Evolutionary conservation across 2,888 invertebrate species (phyloP).

Genomic region (Parapristionchus giblindavisi): DNA sequence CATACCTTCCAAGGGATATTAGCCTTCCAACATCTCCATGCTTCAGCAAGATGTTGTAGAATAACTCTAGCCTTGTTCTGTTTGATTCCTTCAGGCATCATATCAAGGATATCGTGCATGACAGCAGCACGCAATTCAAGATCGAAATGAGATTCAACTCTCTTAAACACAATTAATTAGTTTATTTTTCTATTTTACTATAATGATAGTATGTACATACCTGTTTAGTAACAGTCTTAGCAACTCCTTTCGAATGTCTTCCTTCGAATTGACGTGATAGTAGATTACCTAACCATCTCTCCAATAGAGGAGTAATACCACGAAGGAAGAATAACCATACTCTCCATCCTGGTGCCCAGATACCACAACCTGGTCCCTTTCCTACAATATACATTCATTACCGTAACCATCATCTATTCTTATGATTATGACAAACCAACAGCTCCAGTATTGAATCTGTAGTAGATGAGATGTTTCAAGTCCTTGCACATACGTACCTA

Average conservation of each 20-base stretch:
- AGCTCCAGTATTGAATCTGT: constrained; percentile 76
- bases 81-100: constrained; percentile 99
- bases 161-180: constrained; percentile 75
- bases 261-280: constrained; percentile 98
- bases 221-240: constrained; percentile 95
- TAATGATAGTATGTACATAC: neutral
- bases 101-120: constrained; percentile 96
- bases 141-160: constrained; percentile 99
- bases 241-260: constrained; percentile 96
- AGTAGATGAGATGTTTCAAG: constrained; percentile 97
- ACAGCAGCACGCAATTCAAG: constrained; percentile 83
- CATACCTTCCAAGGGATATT: constrained; percentile 98
- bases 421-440: constrained; percentile 52
- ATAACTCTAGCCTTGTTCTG: constrained; percentile 99
- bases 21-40: constrained; percentile 99
- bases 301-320: constrained; percentile 95
- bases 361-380: constrained; percentile 69
- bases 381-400: constrained; percentile 39
- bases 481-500: constrained; percentile 97
- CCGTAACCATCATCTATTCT: neutral
- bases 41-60: constrained; percentile 96
- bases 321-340: constrained; percentile 99
- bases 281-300: constrained; percentile 98
- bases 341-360: constrained; percentile 86
- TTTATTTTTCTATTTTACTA: neutral